These are phyloP conservation scores for Calosoma granatense DNA, from an alignment of 1,140 invertebrate genomes.

Conservation along the genomic window DNA sequence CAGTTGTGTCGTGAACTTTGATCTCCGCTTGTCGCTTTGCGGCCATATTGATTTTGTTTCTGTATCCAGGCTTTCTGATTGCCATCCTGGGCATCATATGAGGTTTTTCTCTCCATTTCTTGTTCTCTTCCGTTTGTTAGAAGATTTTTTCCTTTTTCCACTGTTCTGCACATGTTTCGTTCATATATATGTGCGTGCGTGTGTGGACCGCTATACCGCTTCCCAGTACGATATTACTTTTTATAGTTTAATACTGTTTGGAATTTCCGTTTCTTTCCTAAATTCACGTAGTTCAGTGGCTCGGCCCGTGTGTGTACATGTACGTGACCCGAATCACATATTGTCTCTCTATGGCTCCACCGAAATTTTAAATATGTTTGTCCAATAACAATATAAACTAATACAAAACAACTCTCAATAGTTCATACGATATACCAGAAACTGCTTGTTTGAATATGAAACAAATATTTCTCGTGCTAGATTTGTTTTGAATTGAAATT, in stretches of 20 bases:
- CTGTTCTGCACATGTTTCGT: neutral
- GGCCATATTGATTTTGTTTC: conserved; percentile 9
- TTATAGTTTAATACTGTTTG: conserved; percentile 8
- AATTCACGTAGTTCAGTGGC: too few relatives aligned
- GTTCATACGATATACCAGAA: neutral
- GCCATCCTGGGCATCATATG: neutral
- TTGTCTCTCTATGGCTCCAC: too few relatives aligned
- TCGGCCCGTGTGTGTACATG: too few relatives aligned
- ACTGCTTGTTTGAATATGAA: too few relatives aligned
- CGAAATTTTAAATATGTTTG: too few relatives aligned
- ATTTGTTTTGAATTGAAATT: too few relatives aligned
- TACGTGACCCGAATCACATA: too few relatives aligned
- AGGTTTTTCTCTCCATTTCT: conserved; percentile 1
- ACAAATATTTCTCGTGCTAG: neutral
- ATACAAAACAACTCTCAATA: too few relatives aligned
- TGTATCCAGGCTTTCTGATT: neutral
- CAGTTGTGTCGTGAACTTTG: neutral
- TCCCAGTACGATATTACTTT: neutral
- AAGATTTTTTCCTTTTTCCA: neutral
- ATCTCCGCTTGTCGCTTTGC: conserved; percentile 3
- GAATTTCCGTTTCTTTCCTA: neutral
- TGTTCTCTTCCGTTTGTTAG: neutral
- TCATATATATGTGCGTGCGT: too few relatives aligned
- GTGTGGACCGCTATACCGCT: too few relatives aligned
- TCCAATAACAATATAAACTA: too few relatives aligned